Conservation (phyloP, 2,888 invertebrate species). For the Hyppa rectilinea region DNA sequence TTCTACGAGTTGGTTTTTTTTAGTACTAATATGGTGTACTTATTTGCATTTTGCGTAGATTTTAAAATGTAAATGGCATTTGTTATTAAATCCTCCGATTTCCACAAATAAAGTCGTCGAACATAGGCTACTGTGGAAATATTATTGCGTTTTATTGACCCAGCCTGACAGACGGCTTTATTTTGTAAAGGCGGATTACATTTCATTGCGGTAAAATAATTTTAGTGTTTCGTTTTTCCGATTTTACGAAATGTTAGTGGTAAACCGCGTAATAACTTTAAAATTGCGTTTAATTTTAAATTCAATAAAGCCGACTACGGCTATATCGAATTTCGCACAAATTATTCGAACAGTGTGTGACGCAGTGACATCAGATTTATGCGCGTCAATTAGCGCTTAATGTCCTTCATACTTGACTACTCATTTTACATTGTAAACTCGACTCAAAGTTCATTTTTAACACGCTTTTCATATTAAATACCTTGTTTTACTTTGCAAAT, state of each 20-base stretch:
- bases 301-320: constrained; percentile 32
- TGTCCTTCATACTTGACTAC: constrained; percentile 3
- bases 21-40: no score
- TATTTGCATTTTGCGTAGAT: neutral
- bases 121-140: constrained; percentile 46
- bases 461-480: neutral
- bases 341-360: constrained; percentile 20
- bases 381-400: constrained; percentile 31
- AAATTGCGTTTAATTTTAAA: constrained; percentile 35
- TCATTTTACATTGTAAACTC: constrained; percentile 8
- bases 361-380: constrained; percentile 34
- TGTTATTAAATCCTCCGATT: constrained; percentile 9
- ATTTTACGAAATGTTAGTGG: constrained; percentile 22
- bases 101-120: constrained; percentile 22
- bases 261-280: constrained; percentile 10
- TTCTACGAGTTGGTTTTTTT: no score
- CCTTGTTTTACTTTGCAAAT: constrained; percentile 1
- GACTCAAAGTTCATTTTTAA: neutral
- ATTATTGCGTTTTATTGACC: constrained; percentile 54
- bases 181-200: constrained; percentile 29
- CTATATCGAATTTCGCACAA: constrained; percentile 11
- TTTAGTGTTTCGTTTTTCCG: constrained; percentile 28
- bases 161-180: constrained; percentile 31
- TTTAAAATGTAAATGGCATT: neutral
- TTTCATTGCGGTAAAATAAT: constrained; percentile 23